phyloP scores from a whole-genome alignment of 2,888 invertebrate species.

The Dioctria rufipes region DNA sequence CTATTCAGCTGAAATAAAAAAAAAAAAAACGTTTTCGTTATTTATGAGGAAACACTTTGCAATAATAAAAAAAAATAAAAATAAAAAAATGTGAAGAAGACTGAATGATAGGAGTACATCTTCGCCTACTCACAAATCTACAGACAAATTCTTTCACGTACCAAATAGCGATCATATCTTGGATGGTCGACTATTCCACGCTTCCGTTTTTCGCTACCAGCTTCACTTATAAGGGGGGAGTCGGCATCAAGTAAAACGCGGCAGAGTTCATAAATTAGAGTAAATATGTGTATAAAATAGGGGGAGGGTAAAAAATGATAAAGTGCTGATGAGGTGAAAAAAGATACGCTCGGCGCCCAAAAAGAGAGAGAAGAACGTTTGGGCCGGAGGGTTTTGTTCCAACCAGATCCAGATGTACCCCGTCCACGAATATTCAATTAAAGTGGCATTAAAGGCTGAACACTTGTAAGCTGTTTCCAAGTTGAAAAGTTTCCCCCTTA shows the following conservation, averaged over 20 bases:
- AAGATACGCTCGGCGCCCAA: neutral
- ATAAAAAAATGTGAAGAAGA: conserved; percentile 33
- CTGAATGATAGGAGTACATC: conserved; percentile 21
- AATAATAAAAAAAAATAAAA: conserved; percentile 30
- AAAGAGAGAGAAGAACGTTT: neutral
- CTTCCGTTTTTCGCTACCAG: no score
- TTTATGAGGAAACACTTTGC: conserved; percentile 51
- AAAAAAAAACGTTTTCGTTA: conserved; percentile 36
- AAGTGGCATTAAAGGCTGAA: conserved; percentile 50
- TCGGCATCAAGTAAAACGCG: conserved; percentile 19
- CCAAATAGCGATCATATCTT: neutral
- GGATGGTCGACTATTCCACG: no score
- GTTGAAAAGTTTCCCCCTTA: conserved; percentile 20
- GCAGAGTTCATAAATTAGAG: conserved; percentile 47
- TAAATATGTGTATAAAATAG: conserved; percentile 36
- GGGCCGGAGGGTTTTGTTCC: neutral
- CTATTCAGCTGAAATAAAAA: conserved; percentile 43
- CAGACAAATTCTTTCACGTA: conserved; percentile 14
- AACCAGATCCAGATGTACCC: neutral
- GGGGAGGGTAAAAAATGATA: conserved; percentile 23
- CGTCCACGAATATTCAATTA: conserved; percentile 45
- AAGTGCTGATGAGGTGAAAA: conserved; percentile 50
- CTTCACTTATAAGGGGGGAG: neutral
- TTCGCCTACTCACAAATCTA: neutral
- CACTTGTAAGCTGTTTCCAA: conserved; percentile 46